phyloP scores from a whole-genome alignment of 2,113 vertebrate species.

The Sialia sialis region DNA sequence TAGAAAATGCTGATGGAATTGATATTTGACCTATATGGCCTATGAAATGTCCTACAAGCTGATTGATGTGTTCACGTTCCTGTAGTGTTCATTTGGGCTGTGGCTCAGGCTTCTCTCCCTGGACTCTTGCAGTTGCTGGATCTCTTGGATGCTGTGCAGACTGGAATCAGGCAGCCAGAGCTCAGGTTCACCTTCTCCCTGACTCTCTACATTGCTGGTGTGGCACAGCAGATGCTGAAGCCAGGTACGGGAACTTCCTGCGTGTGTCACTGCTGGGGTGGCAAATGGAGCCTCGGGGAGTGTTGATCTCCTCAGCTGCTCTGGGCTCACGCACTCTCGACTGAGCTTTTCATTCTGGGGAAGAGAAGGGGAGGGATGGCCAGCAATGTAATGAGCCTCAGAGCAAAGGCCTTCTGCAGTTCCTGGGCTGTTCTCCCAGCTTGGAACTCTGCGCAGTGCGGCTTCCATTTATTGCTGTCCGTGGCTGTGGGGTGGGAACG shows the following conservation, averaged over 20 bases:
- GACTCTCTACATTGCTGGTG: slow-evolving; percentile 80
- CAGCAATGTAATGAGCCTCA: not conserved
- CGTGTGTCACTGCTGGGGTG: not conserved
- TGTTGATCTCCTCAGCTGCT: not conserved
- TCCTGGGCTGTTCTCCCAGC: not conserved
- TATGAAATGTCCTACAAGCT: not conserved
- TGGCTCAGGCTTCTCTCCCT: not conserved
- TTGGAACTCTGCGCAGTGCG: not conserved
- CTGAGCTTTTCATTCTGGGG: not conserved
- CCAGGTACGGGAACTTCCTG: slow-evolving; percentile 75
- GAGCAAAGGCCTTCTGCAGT: not conserved
- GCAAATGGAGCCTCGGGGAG: not conserved
- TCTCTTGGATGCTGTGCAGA: slow-evolving; percentile 86
- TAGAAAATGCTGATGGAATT: not conserved
- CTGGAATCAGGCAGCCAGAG: slow-evolving; percentile 82
- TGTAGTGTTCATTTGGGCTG: not conserved
- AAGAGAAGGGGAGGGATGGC: not conserved
- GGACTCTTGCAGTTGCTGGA: slow-evolving; percentile 81
- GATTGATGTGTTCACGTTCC: not conserved
- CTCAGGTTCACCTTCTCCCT: slow-evolving; percentile 83
- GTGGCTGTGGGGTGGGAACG: accelerated
- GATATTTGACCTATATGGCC: not conserved
- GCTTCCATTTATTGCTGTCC: not conserved
- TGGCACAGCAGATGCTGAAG: slow-evolving; percentile 85
- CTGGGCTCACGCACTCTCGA: accelerated